Conservation (phyloP, 2,797 vertebrate genomes). For the Epinephelus coioides region DNA sequence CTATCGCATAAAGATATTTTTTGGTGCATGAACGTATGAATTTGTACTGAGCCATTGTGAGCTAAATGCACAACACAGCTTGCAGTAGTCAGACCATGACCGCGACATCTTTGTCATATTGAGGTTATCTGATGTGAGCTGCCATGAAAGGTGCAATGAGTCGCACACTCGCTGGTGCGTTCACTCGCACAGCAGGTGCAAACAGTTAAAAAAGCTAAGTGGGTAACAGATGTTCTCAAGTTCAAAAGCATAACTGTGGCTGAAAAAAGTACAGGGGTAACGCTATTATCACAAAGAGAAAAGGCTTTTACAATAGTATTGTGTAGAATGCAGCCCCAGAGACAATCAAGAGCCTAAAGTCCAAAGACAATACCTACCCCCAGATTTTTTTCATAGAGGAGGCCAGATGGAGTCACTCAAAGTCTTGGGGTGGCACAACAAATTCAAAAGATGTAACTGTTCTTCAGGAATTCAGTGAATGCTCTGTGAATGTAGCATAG, state of each 20-base stretch:
- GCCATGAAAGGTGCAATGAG: constrained; percentile 3
- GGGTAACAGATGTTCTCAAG: constrained; percentile 28
- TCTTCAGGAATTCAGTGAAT: no score
- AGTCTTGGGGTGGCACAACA: no score
- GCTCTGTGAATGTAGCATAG: no score
- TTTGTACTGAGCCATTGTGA: not conserved
- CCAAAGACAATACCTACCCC: no score
- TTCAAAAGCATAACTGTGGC: constrained; percentile 30
- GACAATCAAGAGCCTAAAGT: not conserved
- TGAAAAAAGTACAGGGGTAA: not conserved
- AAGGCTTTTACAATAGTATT: not conserved
- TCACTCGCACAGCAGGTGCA: constrained; percentile 23
- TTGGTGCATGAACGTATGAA: not conserved
- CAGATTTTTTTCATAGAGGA: no score
- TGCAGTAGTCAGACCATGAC: constrained; percentile 25
- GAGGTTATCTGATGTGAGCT: not conserved
- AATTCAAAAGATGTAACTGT: no score
- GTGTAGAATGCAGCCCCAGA: not conserved
- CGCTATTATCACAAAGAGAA: not conserved
- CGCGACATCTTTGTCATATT: constrained; percentile 26
- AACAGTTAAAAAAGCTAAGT: constrained; percentile 24
- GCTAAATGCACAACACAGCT: constrained; percentile 6
- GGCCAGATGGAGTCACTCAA: no score
- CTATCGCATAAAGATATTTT: not conserved
- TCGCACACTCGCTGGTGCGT: not conserved